phyloP scores from a whole-genome alignment of 2,888 invertebrate genomes.

The Heliconius sara region DNA sequence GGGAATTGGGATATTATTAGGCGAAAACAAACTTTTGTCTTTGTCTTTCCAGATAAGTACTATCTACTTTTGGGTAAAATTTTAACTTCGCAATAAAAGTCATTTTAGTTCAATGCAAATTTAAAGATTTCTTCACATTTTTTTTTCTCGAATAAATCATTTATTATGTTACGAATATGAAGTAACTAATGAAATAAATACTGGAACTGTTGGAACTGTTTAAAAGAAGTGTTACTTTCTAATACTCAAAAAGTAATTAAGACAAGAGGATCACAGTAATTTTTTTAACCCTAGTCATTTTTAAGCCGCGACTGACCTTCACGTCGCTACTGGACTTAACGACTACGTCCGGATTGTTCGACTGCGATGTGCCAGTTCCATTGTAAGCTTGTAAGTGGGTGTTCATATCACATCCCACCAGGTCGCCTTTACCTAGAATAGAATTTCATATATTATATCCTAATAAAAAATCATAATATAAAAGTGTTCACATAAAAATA shows the following conservation, averaged over 20 bases:
- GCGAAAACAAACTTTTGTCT: background rate
- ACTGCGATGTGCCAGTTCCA: constrained; percentile 84
- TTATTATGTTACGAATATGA: too few relatives aligned
- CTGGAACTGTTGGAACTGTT: background rate
- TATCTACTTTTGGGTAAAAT: too few relatives aligned
- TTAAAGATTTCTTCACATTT: too few relatives aligned
- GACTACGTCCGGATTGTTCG: constrained; percentile 89
- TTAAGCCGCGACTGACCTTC: constrained; percentile 76
- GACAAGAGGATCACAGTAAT: background rate
- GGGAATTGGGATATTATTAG: background rate
- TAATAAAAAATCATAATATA: background rate
- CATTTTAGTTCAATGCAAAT: too few relatives aligned
- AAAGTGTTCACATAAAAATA: background rate
- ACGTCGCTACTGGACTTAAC: constrained; percentile 98
- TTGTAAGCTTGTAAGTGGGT: constrained; percentile 89
- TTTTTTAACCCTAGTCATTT: background rate
- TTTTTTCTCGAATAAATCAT: too few relatives aligned
- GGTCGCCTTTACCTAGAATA: constrained; percentile 93
- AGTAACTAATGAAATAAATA: too few relatives aligned
- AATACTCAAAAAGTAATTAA: background rate
- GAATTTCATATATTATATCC: background rate
- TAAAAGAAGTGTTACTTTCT: background rate
- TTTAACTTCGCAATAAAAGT: too few relatives aligned
- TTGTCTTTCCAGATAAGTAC: background rate
- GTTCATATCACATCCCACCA: constrained; percentile 96